phyloP scores from a whole-genome alignment of 2,888 invertebrate genomes.

The Habroteleia sp. region DNA sequence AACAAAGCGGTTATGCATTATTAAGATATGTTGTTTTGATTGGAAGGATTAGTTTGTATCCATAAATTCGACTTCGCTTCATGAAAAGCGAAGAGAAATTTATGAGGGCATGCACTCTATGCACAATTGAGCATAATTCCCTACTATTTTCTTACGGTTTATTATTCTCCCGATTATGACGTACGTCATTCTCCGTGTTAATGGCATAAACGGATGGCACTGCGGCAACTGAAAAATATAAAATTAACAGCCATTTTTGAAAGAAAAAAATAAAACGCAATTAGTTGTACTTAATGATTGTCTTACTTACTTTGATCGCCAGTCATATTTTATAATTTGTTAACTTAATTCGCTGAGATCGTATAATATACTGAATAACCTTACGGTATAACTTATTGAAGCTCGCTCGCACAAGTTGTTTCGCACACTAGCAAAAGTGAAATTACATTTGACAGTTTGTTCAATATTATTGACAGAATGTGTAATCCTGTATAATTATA shows the following conservation, averaged over 20 bases:
- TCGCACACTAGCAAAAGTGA: slow-evolving; percentile 38
- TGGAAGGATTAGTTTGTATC: background rate
- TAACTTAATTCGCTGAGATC: slow-evolving; percentile 18
- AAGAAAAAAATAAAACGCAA: background rate
- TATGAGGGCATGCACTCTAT: slow-evolving; percentile 6
- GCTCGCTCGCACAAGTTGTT: slow-evolving; percentile 46
- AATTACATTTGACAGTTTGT: slow-evolving; percentile 54
- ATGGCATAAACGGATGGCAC: slow-evolving; percentile 31
- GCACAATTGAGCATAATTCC: slow-evolving; percentile 7
- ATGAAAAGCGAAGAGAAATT: slow-evolving; percentile 3
- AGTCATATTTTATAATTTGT: slow-evolving; percentile 35
- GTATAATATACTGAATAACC: slow-evolving; percentile 39
- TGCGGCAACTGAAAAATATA: slow-evolving; percentile 8
- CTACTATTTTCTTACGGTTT: slow-evolving; percentile 50
- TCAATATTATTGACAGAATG: slow-evolving; percentile 56
- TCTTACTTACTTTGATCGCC: slow-evolving; percentile 43
- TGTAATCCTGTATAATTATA: slow-evolving; percentile 35
- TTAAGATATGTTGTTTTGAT: slow-evolving; percentile 1
- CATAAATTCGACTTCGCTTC: slow-evolving; percentile 13
- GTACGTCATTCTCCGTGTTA: slow-evolving; percentile 16
- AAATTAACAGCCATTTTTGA: background rate
- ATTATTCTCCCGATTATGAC: slow-evolving; percentile 14
- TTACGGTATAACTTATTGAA: slow-evolving; percentile 46
- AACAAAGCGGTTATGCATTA: slow-evolving; percentile 27
- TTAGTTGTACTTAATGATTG: background rate